Evolutionary conservation across 2,888 invertebrate genomes (phyloP), one percentile per base, ranked within the genome.

Genomic region (Plemyria rubiginata): DNA sequence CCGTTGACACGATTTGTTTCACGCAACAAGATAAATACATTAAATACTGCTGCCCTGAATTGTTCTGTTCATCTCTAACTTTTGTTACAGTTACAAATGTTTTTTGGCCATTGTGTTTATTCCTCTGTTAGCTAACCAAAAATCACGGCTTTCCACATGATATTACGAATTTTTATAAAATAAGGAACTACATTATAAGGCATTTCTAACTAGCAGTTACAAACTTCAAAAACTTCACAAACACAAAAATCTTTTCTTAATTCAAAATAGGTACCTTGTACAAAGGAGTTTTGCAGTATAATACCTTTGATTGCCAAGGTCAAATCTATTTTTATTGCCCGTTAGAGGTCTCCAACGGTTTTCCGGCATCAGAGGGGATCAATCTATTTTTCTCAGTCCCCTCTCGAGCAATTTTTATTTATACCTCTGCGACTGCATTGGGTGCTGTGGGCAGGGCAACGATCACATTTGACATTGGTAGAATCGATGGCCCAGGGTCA

Each of bases 351-450:
- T 64, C 55, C 51, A 60, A 46, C 43, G 43, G 46, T 62, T 68
- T 70, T 68, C 70, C 70, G 62, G 70, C 56, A 57, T 40, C 53
- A 50, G 45, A 60, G 61, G 62, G 65, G 68, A 62, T 62, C 65
- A 51, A 57, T 59, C 56, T 55, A 71, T 66, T 66, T 65, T 67
- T 62, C 66, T 57, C 46, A 41, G 65, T 61, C 62, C 70, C 71
- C 71, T 65, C 66, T 61, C 61, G 45, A 51, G 68, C 68, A 70
- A 70, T 71, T 66, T 62, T 68, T 67, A 67, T 69, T 63, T 64
- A 65, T 67, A 71, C 59, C 62, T 50, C 60, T 52, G 54, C 58
- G 56, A 53, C 43, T 55, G 48, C 59, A 43, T 13, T 56, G 51
- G 38, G 43, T 13, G 9, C 38, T 59, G 54, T 11, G 32, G 15